Evolutionary conservation across 2,113 vertebrate species (phyloP), one percentile per base, ranked within the genome.

Genomic region (Nipponia nippon): DNA sequence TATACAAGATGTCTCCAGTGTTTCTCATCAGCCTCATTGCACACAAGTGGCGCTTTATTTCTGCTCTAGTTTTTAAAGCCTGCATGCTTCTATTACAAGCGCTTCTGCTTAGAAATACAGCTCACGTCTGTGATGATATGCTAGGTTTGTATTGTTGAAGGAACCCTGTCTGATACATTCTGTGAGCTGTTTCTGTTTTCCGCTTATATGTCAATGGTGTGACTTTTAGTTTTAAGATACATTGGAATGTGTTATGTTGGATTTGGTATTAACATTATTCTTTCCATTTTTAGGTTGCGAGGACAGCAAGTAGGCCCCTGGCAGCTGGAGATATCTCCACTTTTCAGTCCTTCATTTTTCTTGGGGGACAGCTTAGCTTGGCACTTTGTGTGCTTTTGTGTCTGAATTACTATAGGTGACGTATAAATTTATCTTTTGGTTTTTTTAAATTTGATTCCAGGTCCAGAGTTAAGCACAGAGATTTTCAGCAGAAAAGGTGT

Each of bases 401-500:
- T 92, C 98, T 99, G 71, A 99, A 99, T 97, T 98, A 99, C 95
- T 99, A 99, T 95, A 99, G 99, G 99, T 99, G 95, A 95, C 1
- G 36, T 87, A 76, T 36, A 72, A 59, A 10, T 86, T 58, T 58
- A 11, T 12, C 20, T 87, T 84, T 56, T n/a, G 13, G 1, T 26
- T 55, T 67, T 42, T 26, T 47, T 20, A 42, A 36, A 40, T 42
- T 44, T 83, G 3, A 4, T 59, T 83, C n/a, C 5, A 3, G 3
- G 26, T 25, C 30, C 44, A 44, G 32, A 56, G 25, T 52, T 71
- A 76, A 77, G 16, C 34, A 27, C 18, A 38, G 55, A 72, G 27
- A 56, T 55, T 79, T 83, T 83, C 38, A 73, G 13, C 22, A 71
- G 77, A 38, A 46, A 47, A 63, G 11, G 3, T 56, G 20, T 25